A percentile compares a stretch with the other conserved stretches of the same genome.
Conservation (phyloP, 2,113 vertebrate species). For the Syrrhaptes paradoxus region DNA sequence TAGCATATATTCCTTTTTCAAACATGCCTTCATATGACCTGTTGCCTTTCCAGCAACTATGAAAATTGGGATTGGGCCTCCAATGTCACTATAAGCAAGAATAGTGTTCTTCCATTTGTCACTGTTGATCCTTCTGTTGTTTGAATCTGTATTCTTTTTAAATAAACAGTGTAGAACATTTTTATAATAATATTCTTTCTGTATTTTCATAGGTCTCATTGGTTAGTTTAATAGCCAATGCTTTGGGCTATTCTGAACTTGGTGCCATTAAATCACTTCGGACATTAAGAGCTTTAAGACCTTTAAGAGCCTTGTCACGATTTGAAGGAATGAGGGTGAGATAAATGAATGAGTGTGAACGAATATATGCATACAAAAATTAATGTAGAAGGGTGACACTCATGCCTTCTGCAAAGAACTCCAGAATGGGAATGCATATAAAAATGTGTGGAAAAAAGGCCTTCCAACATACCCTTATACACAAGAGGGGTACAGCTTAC, state of each 20-base stretch:
- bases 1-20: neutral
- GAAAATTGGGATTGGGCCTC: neutral
- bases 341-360: constrained; percentile 21
- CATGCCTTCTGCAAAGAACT: neutral
- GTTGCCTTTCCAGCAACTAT: neutral
- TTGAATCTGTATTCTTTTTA: neutral
- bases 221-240: constrained; percentile 91
- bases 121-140: neutral
- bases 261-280: constrained; percentile 94
- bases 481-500: neutral
- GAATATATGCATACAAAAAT: constrained; percentile 20
- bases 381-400: neutral
- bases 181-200: neutral
- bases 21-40: neutral
- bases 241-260: constrained; percentile 86
- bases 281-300: constrained; percentile 94
- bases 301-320: constrained; percentile 93
- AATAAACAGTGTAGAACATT: neutral
- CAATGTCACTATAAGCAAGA: neutral
- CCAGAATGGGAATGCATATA: neutral
- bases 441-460: neutral
- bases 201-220: constrained; percentile 86
- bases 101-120: neutral
- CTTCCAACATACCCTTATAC: neutral
- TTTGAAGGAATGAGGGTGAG: constrained; percentile 99